phyloP scores from a whole-genome alignment of 2,888 invertebrate genomes.

The Archaeoteleia sp. region DNA sequence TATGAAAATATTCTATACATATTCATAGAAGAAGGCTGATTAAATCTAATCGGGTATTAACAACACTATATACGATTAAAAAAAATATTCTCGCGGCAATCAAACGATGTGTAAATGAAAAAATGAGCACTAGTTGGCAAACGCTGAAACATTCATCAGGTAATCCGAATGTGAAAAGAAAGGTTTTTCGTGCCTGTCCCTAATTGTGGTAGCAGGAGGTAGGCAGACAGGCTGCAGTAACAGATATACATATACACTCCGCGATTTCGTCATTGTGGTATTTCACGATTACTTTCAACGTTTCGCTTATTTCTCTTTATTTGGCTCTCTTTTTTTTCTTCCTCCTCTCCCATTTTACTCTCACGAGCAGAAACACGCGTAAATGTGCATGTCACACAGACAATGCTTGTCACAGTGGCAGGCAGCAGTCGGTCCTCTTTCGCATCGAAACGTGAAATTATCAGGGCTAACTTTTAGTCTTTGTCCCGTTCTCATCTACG shows the following conservation, averaged over 20 bases:
- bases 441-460: slow-evolving; percentile 62
- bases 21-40: too few species aligned
- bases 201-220: slow-evolving; percentile 6
- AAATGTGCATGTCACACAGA: slow-evolving; percentile 25
- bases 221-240: slow-evolving; percentile 5
- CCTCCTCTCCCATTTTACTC: slow-evolving; percentile 18
- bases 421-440: slow-evolving; percentile 37
- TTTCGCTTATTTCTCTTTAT: slow-evolving; percentile 36
- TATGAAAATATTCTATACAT: too few species aligned
- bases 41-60: too few species aligned
- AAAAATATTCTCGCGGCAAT: not conserved
- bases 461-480: slow-evolving; percentile 68
- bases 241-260: slow-evolving; percentile 28
- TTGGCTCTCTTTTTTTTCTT: slow-evolving; percentile 24
- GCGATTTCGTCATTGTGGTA: slow-evolving; percentile 30
- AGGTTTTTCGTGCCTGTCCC: slow-evolving; percentile 2
- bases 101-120: not conserved
- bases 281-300: slow-evolving; percentile 34
- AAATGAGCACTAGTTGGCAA: not conserved
- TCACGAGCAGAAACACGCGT: slow-evolving; percentile 3
- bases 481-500: slow-evolving; percentile 58
- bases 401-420: slow-evolving; percentile 39
- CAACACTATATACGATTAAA: too few species aligned
- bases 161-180: slow-evolving; percentile 24
- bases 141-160: slow-evolving; percentile 12